These are phyloP conservation scores for Thalassarche chlororhynchos DNA, from an alignment of 2,113 vertebrate species.

Conservation along the genomic window DNA sequence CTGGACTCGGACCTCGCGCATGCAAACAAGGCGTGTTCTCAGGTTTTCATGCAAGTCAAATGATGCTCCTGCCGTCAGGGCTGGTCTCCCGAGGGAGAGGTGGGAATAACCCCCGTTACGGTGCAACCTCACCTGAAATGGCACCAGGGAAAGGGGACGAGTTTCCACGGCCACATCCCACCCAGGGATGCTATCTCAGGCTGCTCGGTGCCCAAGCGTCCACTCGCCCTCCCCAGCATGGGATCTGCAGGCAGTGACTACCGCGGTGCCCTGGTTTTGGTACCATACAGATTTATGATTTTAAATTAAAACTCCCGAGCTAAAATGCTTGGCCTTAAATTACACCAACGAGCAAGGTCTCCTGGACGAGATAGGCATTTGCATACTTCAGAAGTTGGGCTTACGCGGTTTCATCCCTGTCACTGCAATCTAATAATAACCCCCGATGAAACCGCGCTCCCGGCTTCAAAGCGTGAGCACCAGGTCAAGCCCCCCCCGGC, in stretches of 20 bases:
- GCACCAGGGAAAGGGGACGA: background rate
- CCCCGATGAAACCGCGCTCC: background rate
- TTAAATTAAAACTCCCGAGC: background rate
- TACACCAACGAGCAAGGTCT: background rate
- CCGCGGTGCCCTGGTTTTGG: rapidly evolving
- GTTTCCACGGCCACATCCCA: rapidly evolving
- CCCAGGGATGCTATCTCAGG: background rate
- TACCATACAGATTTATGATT: rapidly evolving
- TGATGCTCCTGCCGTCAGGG: rapidly evolving
- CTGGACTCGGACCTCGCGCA: rapidly evolving
- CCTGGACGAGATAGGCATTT: background rate
- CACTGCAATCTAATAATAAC: background rate
- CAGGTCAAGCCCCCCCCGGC: rapidly evolving
- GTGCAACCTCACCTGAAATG: background rate
- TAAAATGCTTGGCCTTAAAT: background rate
- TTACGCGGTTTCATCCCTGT: background rate
- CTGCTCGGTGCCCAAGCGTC: background rate
- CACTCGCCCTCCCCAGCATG: rapidly evolving
- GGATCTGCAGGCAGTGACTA: rapidly evolving
- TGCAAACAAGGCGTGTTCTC: rapidly evolving
- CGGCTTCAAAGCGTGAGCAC: rapidly evolving
- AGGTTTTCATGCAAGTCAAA: background rate
- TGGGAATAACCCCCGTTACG: background rate
- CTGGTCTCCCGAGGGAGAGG: background rate
- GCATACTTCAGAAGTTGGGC: background rate